These are phyloP conservation scores for Syngnathoides biaculeatus DNA, from an alignment of 2,113 vertebrate genomes.

Conservation along the genomic window DNA sequence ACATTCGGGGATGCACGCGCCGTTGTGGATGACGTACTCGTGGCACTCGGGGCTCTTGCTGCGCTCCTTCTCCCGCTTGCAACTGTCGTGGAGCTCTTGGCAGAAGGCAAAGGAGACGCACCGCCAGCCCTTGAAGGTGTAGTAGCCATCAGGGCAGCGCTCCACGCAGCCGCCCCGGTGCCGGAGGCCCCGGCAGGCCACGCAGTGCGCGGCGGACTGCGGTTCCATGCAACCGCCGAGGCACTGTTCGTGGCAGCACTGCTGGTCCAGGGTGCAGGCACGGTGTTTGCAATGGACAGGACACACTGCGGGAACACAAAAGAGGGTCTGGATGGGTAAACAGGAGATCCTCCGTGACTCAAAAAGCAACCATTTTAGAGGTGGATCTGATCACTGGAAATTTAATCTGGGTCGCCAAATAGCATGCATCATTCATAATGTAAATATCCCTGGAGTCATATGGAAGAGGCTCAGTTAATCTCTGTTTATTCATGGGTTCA, in stretches of 20 bases:
- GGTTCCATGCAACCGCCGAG: conserved; percentile 84
- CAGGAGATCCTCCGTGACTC: background rate
- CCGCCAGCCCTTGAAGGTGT: conserved; percentile 87
- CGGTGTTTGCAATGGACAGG: conserved; percentile 82
- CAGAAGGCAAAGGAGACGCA: conserved; percentile 87
- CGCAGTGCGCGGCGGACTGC: conserved; percentile 74
- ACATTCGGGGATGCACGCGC: conserved; percentile 85
- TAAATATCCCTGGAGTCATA: background rate
- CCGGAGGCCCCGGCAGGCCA: conserved; percentile 84
- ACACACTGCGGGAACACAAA: conserved; percentile 75
- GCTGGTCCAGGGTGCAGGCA: conserved; percentile 79
- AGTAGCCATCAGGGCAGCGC: conserved; percentile 78
- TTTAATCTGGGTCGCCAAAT: background rate
- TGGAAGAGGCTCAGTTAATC: background rate
- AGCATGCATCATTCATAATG: background rate
- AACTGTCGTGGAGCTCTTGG: conserved; percentile 84
- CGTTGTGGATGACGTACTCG: conserved; percentile 86
- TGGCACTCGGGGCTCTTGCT: conserved; percentile 72
- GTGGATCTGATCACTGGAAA: background rate
- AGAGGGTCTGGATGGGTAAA: background rate
- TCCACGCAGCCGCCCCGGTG: conserved; percentile 78
- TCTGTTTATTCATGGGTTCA: background rate
- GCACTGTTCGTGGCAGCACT: conserved; percentile 90
- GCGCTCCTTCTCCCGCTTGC: conserved; percentile 68
- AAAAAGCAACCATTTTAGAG: background rate